Percentiles rank a stretch among this genome's conserved stretches.
phyloP scores from a whole-genome alignment of 2,888 invertebrate species.

The Lacanobia wlatinum region DNA sequence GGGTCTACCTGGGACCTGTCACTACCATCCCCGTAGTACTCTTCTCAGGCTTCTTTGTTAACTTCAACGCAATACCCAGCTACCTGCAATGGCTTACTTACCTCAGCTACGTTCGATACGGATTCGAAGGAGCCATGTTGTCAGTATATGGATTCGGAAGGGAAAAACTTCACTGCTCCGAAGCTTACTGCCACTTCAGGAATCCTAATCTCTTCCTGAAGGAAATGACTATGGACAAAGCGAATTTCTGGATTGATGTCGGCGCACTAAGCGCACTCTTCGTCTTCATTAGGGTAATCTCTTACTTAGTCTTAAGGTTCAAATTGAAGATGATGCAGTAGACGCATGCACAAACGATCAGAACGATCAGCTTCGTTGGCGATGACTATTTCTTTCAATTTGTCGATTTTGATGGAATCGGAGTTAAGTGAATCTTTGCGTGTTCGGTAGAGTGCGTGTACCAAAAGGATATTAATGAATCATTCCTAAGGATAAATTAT shows the following conservation, averaged over 20 bases:
- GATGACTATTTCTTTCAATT: slow-evolving; percentile 55
- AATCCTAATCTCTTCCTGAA: slow-evolving; percentile 95
- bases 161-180: slow-evolving; percentile 95
- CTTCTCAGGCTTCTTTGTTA: slow-evolving; percentile 98
- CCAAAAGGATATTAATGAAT: slow-evolving; percentile 61
- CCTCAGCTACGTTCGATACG: slow-evolving; percentile 96
- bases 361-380: slow-evolving; percentile 66
- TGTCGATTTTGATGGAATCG: slow-evolving; percentile 64
- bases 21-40: slow-evolving; percentile 97
- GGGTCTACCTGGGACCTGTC: slow-evolving; percentile 95
- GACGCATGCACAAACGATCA: slow-evolving; percentile 74
- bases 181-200: slow-evolving; percentile 96
- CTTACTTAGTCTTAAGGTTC: slow-evolving; percentile 96
- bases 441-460: slow-evolving; percentile 49
- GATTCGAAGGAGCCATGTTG: slow-evolving; percentile 98
- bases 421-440: slow-evolving; percentile 57
- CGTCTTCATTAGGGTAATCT: slow-evolving; percentile 94
- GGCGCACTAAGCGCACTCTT: slow-evolving; percentile 95
- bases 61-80: slow-evolving; percentile 96
- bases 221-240: slow-evolving; percentile 95
- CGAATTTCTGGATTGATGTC: slow-evolving; percentile 95
- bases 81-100: slow-evolving; percentile 97
- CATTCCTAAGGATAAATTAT: slow-evolving; percentile 63
- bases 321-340: slow-evolving; percentile 92
- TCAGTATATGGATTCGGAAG: slow-evolving; percentile 97